These are phyloP conservation scores for Melieria crassipennis DNA, from an alignment of 2,888 invertebrate species.

Conservation along the genomic window DNA sequence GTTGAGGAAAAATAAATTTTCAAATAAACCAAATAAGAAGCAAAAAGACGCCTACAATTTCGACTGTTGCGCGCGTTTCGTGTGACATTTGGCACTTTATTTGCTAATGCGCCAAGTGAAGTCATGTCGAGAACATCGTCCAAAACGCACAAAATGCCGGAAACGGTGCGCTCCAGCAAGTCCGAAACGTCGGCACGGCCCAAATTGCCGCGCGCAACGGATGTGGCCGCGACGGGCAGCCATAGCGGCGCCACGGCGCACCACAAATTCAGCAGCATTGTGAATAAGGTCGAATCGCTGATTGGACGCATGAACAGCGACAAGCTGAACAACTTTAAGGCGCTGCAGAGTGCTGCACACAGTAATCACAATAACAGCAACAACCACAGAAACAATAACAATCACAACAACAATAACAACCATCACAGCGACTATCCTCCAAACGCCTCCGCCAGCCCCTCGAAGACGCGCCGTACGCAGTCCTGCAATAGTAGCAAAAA, in stretches of 20 bases:
- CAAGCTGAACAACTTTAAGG: conserved; percentile 53
- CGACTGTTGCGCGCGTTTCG: too few relatives aligned
- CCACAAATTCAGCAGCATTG: conserved; percentile 60
- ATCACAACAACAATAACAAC: conserved; percentile 1
- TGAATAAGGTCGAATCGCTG: conserved; percentile 60
- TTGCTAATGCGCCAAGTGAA: too few relatives aligned
- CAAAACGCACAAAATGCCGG: conserved; percentile 54
- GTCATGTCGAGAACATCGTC: too few relatives aligned
- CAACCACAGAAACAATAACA: not conserved
- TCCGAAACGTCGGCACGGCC: conserved; percentile 45
- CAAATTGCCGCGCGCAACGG: not conserved
- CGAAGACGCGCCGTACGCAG: not conserved
- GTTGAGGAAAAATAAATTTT: too few relatives aligned
- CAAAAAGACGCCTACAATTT: too few relatives aligned
- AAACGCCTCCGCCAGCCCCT: not conserved
- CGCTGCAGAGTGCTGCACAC: conserved; percentile 59
- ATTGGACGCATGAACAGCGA: conserved; percentile 60
- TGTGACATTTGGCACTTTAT: too few relatives aligned
- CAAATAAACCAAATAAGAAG: too few relatives aligned
- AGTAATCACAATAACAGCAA: conserved; percentile 64
- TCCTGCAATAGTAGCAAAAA: not conserved
- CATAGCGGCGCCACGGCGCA: conserved; percentile 36
- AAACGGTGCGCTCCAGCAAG: conserved; percentile 54
- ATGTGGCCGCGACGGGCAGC: conserved; percentile 17
- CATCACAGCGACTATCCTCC: conserved; percentile 16